These are phyloP conservation scores for Telenomus remus DNA, from an alignment of 1,140 invertebrate species.

Conservation along the genomic window DNA sequence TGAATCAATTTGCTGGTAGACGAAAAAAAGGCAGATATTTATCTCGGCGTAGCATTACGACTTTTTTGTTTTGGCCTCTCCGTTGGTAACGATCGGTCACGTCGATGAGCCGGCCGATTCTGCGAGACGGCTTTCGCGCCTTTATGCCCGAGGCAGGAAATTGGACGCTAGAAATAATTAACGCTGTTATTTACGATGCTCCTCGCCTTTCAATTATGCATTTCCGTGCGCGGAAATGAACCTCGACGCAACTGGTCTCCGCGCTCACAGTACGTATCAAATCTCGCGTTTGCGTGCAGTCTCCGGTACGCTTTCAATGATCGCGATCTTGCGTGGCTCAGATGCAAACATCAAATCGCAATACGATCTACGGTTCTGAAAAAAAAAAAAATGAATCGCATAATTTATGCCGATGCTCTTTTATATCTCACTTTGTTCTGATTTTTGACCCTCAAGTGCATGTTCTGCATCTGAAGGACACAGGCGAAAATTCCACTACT, in stretches of 20 bases:
- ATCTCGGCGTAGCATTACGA: conserved; percentile 45
- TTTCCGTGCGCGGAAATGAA: conserved; percentile 66
- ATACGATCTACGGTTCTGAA: too few species aligned
- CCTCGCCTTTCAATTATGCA: conserved; percentile 68
- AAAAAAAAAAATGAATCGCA: too few species aligned
- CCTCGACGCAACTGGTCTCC: conserved; percentile 52
- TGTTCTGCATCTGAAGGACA: too few species aligned
- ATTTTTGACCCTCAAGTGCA: too few species aligned
- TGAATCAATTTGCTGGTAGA: conserved; percentile 32
- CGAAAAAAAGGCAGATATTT: conserved; percentile 45
- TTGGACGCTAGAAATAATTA: conserved; percentile 70
- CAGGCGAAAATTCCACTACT: too few species aligned
- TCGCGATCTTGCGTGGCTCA: background rate
- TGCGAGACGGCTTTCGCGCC: conserved; percentile 43
- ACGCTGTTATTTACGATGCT: conserved; percentile 64
- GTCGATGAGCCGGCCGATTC: conserved; percentile 49
- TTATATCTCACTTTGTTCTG: too few species aligned
- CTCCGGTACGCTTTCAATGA: conserved; percentile 16
- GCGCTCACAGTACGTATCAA: conserved; percentile 29
- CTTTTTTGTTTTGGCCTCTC: conserved; percentile 53
- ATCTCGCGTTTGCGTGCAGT: conserved; percentile 11
- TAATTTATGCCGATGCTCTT: too few species aligned
- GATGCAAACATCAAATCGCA: too few species aligned
- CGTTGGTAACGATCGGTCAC: conserved; percentile 61
- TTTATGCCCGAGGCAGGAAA: conserved; percentile 63